phyloP scores from a whole-genome alignment of 2,888 invertebrate species.

The Oscheius sp. region DNA sequence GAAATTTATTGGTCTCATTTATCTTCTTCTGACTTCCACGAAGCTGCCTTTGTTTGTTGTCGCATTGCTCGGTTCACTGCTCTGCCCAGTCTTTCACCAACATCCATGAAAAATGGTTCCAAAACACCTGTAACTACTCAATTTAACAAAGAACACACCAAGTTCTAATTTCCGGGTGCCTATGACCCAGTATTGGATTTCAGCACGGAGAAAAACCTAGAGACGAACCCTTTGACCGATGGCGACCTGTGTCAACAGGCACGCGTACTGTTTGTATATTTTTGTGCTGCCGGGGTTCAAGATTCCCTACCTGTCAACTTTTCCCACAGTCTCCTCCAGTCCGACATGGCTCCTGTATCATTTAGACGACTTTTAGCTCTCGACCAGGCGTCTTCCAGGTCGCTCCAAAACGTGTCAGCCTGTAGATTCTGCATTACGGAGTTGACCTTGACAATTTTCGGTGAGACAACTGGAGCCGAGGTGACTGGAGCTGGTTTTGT shows the following conservation, averaged over 20 bases:
- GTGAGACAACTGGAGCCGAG: background rate
- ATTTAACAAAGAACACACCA: background rate
- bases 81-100: slow-evolving; percentile 25
- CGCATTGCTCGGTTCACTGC: slow-evolving; percentile 29
- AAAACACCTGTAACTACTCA: slow-evolving; percentile 11
- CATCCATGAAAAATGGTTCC: slow-evolving; percentile 29
- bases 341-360: slow-evolving; percentile 3
- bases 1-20: too few relatives aligned
- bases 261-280: slow-evolving; percentile 12
- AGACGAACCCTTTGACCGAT: slow-evolving; percentile 4
- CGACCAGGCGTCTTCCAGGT: slow-evolving; percentile 10
- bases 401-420: slow-evolving; percentile 18
- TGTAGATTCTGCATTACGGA: slow-evolving; percentile 1
- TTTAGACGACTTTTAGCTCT: background rate
- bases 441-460: background rate
- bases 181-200: slow-evolving; percentile 7
- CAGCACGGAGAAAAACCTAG: slow-evolving; percentile 4
- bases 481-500: background rate
- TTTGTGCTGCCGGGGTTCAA: background rate
- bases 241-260: slow-evolving; percentile 19
- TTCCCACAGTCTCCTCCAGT: slow-evolving; percentile 31
- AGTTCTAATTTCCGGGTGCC: background rate
- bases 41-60: slow-evolving; percentile 7
- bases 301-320: slow-evolving; percentile 24
- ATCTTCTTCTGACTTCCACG: slow-evolving; percentile 8